Evolutionary conservation across 2,797 vertebrate genomes (phyloP), one percentile per base, ranked within the genome.

Genomic region (Microcaecilia unicolor): DNA sequence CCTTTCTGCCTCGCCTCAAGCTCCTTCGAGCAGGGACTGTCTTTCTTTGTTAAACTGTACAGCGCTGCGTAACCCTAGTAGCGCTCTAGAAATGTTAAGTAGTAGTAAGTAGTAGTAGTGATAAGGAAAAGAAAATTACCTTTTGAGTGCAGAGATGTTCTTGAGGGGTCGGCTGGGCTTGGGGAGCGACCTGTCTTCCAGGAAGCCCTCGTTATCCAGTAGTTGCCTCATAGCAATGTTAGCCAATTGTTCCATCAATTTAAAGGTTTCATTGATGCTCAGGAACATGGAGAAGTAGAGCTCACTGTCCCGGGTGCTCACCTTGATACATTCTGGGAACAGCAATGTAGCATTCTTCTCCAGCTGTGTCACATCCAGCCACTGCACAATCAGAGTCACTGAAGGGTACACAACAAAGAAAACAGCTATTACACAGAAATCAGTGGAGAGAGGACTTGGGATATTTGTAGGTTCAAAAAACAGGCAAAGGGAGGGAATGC

Each of bases 241-340:
- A 54, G 95, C 95, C 21, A 98, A 69, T 67, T 97, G 95, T 63
- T 96, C 95, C 95, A 98, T 97, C 35, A 98, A 82, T 55, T 91
- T 93, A 76, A 97, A 96, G 8, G 95, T 94, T 72, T 98, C 94
- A 0, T 77, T 80, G 56, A 98, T 88, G 71, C 91, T 95, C 36
- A 98, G 89, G 67, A 98, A 97, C 93, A 98, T 91, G 51, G 95
- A 98, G 77, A 98, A 97, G 76, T 87, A 94, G 44, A 94, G 87
- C 30, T 97, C 87, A 0, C 61, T 86, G 72, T 84, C 71, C 2
- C 94, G 87, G 0, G 92, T 97, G 66, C 77, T 89, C 41, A 98
- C 92, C 2, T 89, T 85, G 32, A 98, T 78, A 34, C 93, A 94
- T 68, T 97, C 95, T 0, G 95, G 94, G 43, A 98, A 96, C 15